Evolutionary conservation across 2,113 vertebrate genomes (phyloP).

Genomic region (Promerops cafer): DNA sequence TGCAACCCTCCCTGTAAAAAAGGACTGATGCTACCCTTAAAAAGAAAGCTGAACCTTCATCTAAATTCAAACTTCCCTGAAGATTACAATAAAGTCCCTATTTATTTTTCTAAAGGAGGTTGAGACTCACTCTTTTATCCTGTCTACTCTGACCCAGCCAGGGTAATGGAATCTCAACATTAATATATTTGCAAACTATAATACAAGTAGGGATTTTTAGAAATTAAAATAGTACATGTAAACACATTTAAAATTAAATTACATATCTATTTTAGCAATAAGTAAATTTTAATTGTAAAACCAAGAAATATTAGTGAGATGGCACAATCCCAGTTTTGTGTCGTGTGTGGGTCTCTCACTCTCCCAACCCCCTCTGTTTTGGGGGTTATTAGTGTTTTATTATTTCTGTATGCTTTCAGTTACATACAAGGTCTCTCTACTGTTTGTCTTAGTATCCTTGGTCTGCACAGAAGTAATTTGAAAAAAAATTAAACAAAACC

Average conservation of each 20-base stretch:
- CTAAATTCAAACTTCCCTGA: not conserved
- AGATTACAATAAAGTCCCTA: not conserved
- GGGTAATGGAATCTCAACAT: not conserved
- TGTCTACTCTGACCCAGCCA: not conserved
- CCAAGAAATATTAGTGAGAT: not conserved
- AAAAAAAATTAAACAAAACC: not conserved
- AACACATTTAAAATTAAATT: not conserved
- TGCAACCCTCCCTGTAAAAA: not conserved
- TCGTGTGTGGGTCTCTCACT: rapidly evolving
- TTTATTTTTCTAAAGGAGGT: not conserved
- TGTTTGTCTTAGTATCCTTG: not conserved
- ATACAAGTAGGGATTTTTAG: not conserved
- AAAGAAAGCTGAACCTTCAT: not conserved
- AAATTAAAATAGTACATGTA: not conserved
- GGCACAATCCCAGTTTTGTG: not conserved
- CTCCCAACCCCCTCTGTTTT: not conserved
- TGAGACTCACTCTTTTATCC: not conserved
- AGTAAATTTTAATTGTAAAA: not conserved
- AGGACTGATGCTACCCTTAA: not conserved
- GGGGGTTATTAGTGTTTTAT: not conserved
- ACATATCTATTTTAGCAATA: not conserved
- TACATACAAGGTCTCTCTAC: not conserved
- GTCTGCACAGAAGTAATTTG: not conserved
- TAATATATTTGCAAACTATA: not conserved
- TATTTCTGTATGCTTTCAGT: not conserved